These are phyloP conservation scores for Orbicella faveolata DNA, from an alignment of 64 coral and sea anemone species.

Conservation along the genomic window DNA sequence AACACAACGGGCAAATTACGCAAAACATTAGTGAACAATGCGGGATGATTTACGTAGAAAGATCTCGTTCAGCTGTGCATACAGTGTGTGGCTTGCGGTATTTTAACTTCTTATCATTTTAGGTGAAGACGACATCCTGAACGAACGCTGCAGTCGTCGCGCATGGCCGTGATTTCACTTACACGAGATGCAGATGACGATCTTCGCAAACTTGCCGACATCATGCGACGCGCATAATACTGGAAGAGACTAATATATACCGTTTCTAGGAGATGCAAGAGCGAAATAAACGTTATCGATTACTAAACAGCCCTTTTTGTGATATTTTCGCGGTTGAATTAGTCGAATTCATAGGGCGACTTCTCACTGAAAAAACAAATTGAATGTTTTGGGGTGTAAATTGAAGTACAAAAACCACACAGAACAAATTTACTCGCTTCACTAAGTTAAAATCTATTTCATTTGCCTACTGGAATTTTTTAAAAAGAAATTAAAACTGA, in stretches of 20 bases:
- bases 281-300: background rate
- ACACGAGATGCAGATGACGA: background rate
- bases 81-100: background rate
- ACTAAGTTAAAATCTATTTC: too few species aligned
- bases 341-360: too few species aligned
- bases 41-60: constrained; percentile 20
- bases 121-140: background rate
- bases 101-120: constrained; percentile 10
- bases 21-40: constrained; percentile 20
- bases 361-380: too few species aligned
- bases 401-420: too few species aligned
- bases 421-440: too few species aligned
- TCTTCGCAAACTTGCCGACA: background rate
- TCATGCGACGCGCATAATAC: background rate
- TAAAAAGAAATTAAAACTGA: background rate
- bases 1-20: constrained; percentile 27
- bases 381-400: too few species aligned
- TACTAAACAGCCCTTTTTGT: background rate
- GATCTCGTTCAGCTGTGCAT: background rate
- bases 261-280: background rate
- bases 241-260: background rate
- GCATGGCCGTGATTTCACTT: background rate
- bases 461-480: background rate
- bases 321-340: background rate
- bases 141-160: background rate